These are phyloP conservation scores for Hydrochoerus hydrochaeris DNA, from an alignment of 2,113 vertebrate genomes.

Conservation along the genomic window DNA sequence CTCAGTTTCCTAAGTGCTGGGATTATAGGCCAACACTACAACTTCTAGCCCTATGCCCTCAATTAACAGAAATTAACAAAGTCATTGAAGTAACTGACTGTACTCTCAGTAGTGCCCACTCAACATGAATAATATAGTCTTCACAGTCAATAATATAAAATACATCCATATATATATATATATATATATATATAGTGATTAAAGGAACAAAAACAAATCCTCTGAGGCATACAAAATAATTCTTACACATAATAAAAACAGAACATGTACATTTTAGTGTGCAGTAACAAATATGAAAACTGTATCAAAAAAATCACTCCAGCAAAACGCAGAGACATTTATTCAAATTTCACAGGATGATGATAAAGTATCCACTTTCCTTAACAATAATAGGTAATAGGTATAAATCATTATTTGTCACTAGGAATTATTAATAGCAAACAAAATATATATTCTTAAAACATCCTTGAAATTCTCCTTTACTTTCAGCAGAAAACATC, in stretches of 20 bases:
- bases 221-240: neutral
- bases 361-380: slow-evolving; percentile 1
- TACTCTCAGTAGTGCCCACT: no score
- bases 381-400: neutral
- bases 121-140: neutral
- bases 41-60: neutral
- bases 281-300: neutral
- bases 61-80: neutral
- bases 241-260: neutral
- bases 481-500: slow-evolving; percentile 8
- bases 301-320: neutral
- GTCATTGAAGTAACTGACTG: neutral
- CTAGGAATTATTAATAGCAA: slow-evolving; percentile 18
- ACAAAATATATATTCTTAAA: neutral
- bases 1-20: neutral
- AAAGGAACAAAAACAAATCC: neutral
- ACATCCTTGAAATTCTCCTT: slow-evolving; percentile 31
- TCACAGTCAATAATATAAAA: no score
- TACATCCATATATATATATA: neutral
- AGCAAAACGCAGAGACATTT: neutral
- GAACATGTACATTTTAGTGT: neutral
- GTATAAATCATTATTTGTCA: neutral
- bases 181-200: neutral
- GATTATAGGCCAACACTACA: neutral
- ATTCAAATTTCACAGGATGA: slow-evolving; percentile 39